Percentiles rank a stretch among this genome's conserved stretches.
Evolutionary conservation across 2,113 vertebrate genomes (phyloP).

Genomic region (Fulica atra): DNA sequence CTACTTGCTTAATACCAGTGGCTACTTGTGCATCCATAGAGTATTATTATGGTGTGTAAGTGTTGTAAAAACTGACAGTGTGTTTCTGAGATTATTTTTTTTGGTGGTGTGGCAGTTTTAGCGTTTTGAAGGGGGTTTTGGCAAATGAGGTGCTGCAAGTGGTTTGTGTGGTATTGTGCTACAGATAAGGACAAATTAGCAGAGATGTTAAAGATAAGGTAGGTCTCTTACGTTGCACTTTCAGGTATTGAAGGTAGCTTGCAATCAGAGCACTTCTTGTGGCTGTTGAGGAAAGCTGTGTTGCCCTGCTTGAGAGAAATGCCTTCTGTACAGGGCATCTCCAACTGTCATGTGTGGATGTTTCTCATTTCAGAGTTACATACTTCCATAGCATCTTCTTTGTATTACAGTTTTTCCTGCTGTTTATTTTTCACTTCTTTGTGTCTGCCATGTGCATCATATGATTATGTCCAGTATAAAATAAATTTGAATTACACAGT

Average conservation of each 20-base stretch:
- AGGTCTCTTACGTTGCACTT: not conserved
- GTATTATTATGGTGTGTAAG: not conserved
- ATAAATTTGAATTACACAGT: not conserved
- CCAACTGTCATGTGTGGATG: not conserved
- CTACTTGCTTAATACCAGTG: fast-evolving
- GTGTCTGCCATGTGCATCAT: not conserved
- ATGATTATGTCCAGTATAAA: fast-evolving
- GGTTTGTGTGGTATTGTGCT: not conserved
- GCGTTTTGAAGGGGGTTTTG: not conserved
- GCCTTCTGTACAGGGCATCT: not conserved
- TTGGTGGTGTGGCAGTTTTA: not conserved
- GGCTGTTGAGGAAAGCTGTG: not conserved
- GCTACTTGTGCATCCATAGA: fast-evolving
- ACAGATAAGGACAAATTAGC: not conserved
- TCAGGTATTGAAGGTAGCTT: not conserved
- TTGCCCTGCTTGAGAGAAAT: not conserved
- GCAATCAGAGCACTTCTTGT: not conserved
- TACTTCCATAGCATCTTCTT: not conserved
- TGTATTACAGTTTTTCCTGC: not conserved
- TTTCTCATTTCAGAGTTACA: not conserved
- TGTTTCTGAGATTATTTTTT: not conserved
- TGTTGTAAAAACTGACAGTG: fast-evolving
- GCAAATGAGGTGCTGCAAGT: not conserved
- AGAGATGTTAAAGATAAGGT: not conserved
- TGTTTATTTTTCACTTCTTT: not conserved